phyloP scores from a whole-genome alignment of 2,888 invertebrate species.

The Cataglyphis albicans region DNA sequence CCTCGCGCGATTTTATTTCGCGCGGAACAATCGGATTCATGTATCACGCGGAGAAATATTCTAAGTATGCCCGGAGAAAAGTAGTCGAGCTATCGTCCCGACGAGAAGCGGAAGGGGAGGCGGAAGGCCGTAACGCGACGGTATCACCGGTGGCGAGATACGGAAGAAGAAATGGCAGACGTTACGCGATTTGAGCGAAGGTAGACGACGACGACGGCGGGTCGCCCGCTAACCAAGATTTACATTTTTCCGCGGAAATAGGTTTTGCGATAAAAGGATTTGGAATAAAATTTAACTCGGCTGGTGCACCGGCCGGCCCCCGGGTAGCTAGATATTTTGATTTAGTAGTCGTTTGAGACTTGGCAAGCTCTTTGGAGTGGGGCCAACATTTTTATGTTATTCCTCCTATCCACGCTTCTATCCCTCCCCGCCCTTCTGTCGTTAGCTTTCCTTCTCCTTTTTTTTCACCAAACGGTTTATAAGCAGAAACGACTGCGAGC shows the following conservation, averaged over 20 bases:
- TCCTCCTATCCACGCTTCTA: conserved; percentile 67
- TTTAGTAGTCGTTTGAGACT: conserved; percentile 84
- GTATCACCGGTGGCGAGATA: conserved; percentile 66
- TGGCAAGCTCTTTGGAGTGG: conserved; percentile 84
- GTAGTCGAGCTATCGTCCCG: conserved; percentile 25
- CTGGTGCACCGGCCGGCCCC: conserved; percentile 63
- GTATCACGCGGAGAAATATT: conserved; percentile 37
- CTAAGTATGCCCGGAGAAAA: conserved; percentile 42
- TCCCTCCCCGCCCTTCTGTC: conserved; percentile 38
- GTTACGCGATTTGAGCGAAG: conserved; percentile 62
- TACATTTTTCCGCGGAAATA: conserved; percentile 82
- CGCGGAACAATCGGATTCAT: conserved; percentile 45
- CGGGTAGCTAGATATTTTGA: conserved; percentile 80
- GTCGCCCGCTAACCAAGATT: conserved; percentile 77
- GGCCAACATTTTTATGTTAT: conserved; percentile 84
- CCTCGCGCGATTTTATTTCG: conserved; percentile 30
- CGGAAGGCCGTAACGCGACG: conserved; percentile 58
- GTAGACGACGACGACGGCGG: conserved; percentile 55
- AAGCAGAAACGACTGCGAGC: not conserved
- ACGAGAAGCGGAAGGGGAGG: not conserved
- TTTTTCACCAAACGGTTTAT: conserved; percentile 27
- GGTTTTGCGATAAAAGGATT: conserved; percentile 84
- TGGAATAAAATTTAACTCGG: conserved; percentile 82
- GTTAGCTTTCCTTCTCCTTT: conserved; percentile 43
- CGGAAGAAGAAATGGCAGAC: conserved; percentile 64